These are phyloP conservation scores for Glaucidium brasilianum DNA, from an alignment of 2,113 vertebrate genomes.

Conservation along the genomic window DNA sequence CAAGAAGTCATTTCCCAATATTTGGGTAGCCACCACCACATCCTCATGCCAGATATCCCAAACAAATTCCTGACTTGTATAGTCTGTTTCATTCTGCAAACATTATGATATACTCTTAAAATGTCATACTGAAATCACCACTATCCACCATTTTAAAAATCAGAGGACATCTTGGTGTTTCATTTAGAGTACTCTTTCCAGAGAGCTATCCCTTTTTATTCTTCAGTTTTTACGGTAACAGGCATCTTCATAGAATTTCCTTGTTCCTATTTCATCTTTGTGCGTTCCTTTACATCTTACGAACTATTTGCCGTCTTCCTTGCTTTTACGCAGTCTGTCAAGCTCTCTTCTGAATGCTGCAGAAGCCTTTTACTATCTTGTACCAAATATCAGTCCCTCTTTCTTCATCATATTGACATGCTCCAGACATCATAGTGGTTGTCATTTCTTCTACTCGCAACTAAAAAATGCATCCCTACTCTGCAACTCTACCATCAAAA, in stretches of 20 bases:
- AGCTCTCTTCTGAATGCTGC: not conserved
- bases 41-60: not conserved
- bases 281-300: fast-evolving
- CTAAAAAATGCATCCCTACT: not conserved
- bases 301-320: not conserved
- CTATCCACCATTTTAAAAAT: not conserved
- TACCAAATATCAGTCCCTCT: not conserved
- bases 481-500: not conserved
- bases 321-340: not conserved
- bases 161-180: fast-evolving
- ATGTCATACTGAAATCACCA: not conserved
- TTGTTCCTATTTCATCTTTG: not conserved
- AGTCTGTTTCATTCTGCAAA: not conserved
- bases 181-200: not conserved
- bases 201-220: not conserved
- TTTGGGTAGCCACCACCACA: not conserved
- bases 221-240: not conserved
- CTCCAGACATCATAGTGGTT: not conserved
- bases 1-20: not conserved
- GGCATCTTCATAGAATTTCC: not conserved
- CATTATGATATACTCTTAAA: not conserved
- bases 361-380: not conserved
- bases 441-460: fast-evolving
- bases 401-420: not conserved
- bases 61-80: not conserved